phyloP scores from a whole-genome alignment of 2,113 vertebrate species.

The Desmodus rotundus region DNA sequence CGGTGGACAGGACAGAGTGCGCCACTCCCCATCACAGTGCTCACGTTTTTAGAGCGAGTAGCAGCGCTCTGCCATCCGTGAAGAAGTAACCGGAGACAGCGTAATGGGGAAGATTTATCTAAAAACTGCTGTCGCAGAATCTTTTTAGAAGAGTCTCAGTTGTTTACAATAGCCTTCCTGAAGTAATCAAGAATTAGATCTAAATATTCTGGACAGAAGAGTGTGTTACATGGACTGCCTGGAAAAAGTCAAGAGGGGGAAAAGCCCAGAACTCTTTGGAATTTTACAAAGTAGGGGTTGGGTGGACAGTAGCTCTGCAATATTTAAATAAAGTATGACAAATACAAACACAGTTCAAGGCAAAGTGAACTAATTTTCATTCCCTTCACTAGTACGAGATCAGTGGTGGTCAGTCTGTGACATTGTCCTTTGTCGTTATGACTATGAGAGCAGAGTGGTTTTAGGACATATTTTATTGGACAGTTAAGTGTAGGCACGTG shows the following conservation, averaged over 20 bases:
- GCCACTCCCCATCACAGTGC: fast-evolving
- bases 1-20: not conserved
- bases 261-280: not conserved
- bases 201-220: not conserved
- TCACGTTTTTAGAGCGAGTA: not conserved
- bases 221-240: not conserved
- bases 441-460: not conserved
- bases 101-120: not conserved
- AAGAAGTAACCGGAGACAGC: not conserved
- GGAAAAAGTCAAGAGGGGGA: not conserved
- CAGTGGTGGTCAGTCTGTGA: not conserved
- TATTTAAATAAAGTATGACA: not conserved
- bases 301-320: not conserved
- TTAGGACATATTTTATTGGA: not conserved
- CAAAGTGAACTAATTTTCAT: not conserved
- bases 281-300: not conserved
- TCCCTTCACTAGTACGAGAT: not conserved
- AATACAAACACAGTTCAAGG: not conserved
- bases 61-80: not conserved
- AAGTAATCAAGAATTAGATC: not conserved
- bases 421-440: not conserved
- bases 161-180: not conserved
- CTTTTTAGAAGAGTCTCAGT: not conserved
- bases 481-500: not conserved
- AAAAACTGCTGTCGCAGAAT: not conserved